Evolutionary conservation across 1,140 invertebrate genomes (phyloP), one percentile per base, ranked within the genome.

Genomic region (Melipona quadrifasciata): DNA sequence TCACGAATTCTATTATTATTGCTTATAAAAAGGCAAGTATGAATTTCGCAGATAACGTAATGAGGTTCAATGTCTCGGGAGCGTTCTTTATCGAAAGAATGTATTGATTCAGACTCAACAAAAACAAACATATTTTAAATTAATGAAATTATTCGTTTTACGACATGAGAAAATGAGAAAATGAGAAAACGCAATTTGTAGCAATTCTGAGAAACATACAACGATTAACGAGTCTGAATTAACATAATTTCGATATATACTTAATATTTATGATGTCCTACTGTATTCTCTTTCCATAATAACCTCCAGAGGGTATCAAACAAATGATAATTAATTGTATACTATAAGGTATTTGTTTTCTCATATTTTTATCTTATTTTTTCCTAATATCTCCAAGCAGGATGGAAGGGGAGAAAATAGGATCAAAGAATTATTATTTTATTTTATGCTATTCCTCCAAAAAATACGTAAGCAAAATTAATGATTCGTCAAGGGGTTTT

Each of bases 271-370:
- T 61, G 75, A 74, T 84, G 61, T 89, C 86, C 90, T 93, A 90
- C 89, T 86, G 90, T 92, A 92, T 93, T 93, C 91, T 93, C 88
- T 92, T 92, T 91, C 89, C 75, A 91, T 77, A 76, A 84, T 86
- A 76, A 87, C 80, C 90, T 90, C 87, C 90, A 91, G 80, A 88
- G 91, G 89, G 87, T 87, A 89, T 84, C 51, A 68, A 82, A 58
- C 78, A 72, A 55, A 55, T 57, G 55, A 82, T 39, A 51, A 82
- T 58, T 70, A 55, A 73, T 83, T 58, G 12, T 77, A 21, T 71
- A 76, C 51, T 78, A 86, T 6, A 67, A 81, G 47, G 47, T 57
- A 84, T 76, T 85, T 85, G 14, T 87, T 84, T 86, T 70, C 86
- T 86, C 82, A 85, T 91, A 72, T 90, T 84, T 73, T 85, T 86